A percentile compares a stretch with the other conserved stretches of the same genome.
These are phyloP conservation scores for Amphipyra tragopoginis DNA, from an alignment of 2,888 invertebrate species.

Conservation along the genomic window DNA sequence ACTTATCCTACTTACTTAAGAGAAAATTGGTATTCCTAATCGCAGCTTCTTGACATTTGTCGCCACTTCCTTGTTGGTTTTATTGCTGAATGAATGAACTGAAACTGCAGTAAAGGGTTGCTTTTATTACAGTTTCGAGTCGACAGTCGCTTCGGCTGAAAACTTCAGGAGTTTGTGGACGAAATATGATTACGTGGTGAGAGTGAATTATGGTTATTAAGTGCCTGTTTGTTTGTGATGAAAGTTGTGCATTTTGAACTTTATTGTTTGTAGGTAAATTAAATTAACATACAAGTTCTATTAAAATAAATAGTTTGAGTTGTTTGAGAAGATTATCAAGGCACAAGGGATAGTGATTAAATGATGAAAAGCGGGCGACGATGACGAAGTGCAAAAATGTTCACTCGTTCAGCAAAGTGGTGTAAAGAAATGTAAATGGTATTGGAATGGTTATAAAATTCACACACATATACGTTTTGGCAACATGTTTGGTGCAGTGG, in stretches of 20 bases:
- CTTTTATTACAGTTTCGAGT: slow-evolving; percentile 54
- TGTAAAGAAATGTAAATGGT: too few relatives aligned
- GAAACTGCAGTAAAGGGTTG: slow-evolving; percentile 60
- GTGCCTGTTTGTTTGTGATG: slow-evolving; percentile 2
- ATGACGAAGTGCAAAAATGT: too few relatives aligned
- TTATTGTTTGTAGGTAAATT: not conserved
- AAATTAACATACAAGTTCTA: too few relatives aligned
- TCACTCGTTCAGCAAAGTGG: too few relatives aligned
- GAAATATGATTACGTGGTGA: slow-evolving; percentile 41
- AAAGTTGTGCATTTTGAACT: slow-evolving; percentile 1
- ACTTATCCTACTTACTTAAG: slow-evolving; percentile 1
- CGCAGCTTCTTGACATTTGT: slow-evolving; percentile 55
- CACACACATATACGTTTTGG: too few relatives aligned
- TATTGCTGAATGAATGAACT: slow-evolving; percentile 59
- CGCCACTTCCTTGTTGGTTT: slow-evolving; percentile 58
- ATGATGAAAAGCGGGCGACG: too few relatives aligned
- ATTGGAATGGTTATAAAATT: too few relatives aligned
- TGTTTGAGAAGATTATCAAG: too few relatives aligned
- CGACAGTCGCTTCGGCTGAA: slow-evolving; percentile 29
- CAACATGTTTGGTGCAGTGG: too few relatives aligned
- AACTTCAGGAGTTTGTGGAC: slow-evolving; percentile 46
- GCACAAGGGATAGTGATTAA: too few relatives aligned
- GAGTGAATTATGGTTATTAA: slow-evolving; percentile 29
- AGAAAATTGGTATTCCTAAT: slow-evolving; percentile 25
- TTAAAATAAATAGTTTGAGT: too few relatives aligned